Evolutionary conservation across 2,113 vertebrate species (phyloP).

Genomic region (Aptenodytes forsteri): DNA sequence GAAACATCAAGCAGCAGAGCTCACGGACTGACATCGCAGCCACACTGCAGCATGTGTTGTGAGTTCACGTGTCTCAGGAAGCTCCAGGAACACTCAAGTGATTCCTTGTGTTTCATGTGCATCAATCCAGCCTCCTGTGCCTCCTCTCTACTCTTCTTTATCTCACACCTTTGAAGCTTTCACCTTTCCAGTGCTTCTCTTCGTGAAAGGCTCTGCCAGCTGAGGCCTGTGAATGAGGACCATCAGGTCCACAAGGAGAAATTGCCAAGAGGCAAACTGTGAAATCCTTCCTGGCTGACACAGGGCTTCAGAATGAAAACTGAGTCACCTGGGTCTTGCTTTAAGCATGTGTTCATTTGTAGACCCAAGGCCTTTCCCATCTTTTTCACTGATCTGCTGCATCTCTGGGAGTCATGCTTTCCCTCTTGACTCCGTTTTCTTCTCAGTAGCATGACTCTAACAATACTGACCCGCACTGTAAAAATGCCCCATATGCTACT

Average conservation of each 20-base stretch:
- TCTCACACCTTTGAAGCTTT: neutral
- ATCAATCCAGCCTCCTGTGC: neutral
- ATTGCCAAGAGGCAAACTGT: neutral
- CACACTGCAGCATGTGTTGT: slow-evolving; percentile 79
- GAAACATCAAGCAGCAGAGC: slow-evolving; percentile 65
- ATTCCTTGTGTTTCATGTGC: neutral
- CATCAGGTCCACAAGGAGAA: neutral
- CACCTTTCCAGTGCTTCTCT: neutral
- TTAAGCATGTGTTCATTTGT: neutral
- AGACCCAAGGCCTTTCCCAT: neutral
- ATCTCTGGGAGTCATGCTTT: neutral
- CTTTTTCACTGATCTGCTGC: neutral
- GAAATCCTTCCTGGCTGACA: neutral
- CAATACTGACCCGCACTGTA: neutral
- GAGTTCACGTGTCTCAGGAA: slow-evolving; percentile 43
- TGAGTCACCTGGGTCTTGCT: neutral
- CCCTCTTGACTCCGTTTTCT: neutral
- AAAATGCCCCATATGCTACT: neutral
- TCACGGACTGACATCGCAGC: slow-evolving; percentile 67
- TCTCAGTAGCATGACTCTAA: neutral
- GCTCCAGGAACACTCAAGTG: neutral
- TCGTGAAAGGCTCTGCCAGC: neutral
- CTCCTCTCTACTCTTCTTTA: neutral
- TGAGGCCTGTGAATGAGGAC: neutral
- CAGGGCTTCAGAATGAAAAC: neutral